Percentiles rank a stretch among this genome's conserved stretches.
Evolutionary conservation across 1,140 invertebrate genomes (phyloP).

Genomic region (Pemphigus obesinymphae): DNA sequence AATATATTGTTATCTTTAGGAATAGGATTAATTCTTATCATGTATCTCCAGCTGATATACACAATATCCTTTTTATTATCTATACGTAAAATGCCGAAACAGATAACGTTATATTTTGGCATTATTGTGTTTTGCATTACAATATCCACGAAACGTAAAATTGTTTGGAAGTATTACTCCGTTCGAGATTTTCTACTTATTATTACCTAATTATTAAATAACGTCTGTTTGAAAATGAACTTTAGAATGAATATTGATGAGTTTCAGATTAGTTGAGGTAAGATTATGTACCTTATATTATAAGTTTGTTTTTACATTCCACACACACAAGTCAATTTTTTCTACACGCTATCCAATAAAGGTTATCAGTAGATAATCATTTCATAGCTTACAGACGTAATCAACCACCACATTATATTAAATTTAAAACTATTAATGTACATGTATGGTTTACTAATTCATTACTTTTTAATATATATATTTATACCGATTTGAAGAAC

Average conservation of each 20-base stretch:
- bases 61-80: too few relatives aligned
- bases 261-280: not conserved
- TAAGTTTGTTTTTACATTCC: not conserved
- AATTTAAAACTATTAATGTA: not conserved
- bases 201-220: not conserved
- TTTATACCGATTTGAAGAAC: not conserved
- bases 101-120: slow-evolving; percentile 2
- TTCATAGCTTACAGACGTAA: not conserved
- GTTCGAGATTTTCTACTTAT: not conserved
- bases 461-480: not conserved
- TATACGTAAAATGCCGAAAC: not conserved
- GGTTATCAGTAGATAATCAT: not conserved
- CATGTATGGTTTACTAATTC: not conserved
- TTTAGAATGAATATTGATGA: not conserved
- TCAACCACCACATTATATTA: not conserved
- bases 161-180: not conserved
- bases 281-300: not conserved
- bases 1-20: too few relatives aligned
- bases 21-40: too few relatives aligned
- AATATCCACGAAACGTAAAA: not conserved
- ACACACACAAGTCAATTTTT: not conserved
- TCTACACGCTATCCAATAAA: not conserved
- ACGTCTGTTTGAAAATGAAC: not conserved
- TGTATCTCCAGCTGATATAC: not conserved
- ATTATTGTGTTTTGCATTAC: not conserved